These are phyloP conservation scores for Lepidonotus clava DNA, from an alignment of 2,888 invertebrate species.

Conservation along the genomic window DNA sequence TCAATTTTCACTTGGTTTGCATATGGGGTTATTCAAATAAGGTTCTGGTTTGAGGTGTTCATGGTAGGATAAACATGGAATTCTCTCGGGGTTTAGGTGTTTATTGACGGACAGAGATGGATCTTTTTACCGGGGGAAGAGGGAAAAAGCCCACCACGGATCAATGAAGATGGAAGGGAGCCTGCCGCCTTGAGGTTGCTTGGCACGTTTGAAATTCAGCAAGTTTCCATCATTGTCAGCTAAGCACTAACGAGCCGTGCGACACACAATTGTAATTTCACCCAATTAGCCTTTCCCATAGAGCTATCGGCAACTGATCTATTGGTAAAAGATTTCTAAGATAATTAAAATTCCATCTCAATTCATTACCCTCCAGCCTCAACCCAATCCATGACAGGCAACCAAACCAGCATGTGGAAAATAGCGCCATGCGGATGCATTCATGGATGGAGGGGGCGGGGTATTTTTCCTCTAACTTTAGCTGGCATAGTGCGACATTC, in stretches of 20 bases:
- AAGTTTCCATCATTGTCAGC: background rate
- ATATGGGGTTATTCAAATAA: background rate
- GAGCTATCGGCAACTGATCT: conserved; percentile 9
- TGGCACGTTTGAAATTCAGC: background rate
- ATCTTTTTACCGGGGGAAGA: background rate
- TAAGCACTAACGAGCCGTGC: background rate
- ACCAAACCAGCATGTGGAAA: no score
- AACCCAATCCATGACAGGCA: no score
- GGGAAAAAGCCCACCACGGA: background rate
- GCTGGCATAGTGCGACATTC: background rate
- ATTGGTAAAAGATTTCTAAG: background rate
- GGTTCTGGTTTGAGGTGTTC: background rate
- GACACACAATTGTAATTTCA: conserved; percentile 8
- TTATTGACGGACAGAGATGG: background rate
- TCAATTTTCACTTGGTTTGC: background rate
- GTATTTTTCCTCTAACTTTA: background rate
- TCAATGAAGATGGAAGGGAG: conserved; percentile 7
- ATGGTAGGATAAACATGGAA: background rate
- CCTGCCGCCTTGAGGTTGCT: background rate
- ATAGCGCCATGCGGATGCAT: no score
- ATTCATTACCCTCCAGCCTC: conserved; percentile 3
- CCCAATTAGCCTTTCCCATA: background rate
- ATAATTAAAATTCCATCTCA: conserved; percentile 22
- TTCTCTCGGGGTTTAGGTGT: background rate
- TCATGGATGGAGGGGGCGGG: no score